Evolutionary conservation across 2,888 invertebrate species (phyloP).

Genomic region (Lapara coniferarum): DNA sequence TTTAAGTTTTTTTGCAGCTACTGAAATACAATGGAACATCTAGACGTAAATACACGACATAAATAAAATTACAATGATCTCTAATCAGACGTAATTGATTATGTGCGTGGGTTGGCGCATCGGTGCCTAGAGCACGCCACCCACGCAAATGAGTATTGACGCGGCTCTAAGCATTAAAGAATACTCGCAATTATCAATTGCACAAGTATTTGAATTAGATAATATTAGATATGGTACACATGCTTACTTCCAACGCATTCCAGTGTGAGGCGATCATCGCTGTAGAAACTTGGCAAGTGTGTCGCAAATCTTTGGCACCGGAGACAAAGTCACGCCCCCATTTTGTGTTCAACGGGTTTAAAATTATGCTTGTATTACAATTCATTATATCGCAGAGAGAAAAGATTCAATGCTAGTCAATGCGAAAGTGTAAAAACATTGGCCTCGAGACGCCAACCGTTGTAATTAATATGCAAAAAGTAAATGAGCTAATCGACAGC

Average conservation of each 20-base stretch:
- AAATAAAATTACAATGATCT: background rate
- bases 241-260: conserved; percentile 39
- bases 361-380: conserved; percentile 44
- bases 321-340: conserved; percentile 56
- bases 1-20: background rate
- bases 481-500: conserved; percentile 24
- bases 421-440: background rate
- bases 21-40: background rate
- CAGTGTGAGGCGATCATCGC: conserved; percentile 47
- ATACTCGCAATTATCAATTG: conserved; percentile 13
- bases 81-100: background rate
- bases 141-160: background rate
- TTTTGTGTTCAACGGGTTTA: conserved; percentile 48
- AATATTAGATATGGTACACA: conserved; percentile 32
- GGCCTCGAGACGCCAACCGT: background rate
- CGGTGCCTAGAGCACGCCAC: background rate
- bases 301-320: conserved; percentile 58
- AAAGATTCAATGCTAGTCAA: conserved; percentile 13
- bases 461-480: background rate
- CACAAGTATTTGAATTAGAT: conserved; percentile 23
- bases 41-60: background rate
- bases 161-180: background rate
- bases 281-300: conserved; percentile 59
- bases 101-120: background rate
- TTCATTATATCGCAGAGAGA: background rate